Percentiles rank a stretch among this genome's conserved stretches.
These are phyloP conservation scores for Ceratina calcarata DNA, from an alignment of 1,140 invertebrate genomes.

Conservation along the genomic window DNA sequence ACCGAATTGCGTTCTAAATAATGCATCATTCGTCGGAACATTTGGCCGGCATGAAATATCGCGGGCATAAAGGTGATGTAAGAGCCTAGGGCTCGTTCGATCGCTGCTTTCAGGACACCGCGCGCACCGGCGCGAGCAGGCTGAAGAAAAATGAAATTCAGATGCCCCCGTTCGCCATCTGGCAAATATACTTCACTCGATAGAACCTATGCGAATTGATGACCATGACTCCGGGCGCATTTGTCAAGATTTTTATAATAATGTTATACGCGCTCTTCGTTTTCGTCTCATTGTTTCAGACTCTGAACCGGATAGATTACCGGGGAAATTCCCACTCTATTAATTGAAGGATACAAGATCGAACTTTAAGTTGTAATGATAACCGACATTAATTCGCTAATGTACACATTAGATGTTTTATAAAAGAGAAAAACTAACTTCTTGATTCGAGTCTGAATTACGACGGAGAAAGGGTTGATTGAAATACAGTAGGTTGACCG, in stretches of 20 bases:
- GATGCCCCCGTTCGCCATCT: not conserved
- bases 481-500: not conserved
- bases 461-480: not conserved
- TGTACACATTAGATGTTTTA: too few relatives aligned
- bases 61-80: conserved; percentile 63
- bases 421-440: not conserved
- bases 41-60: conserved; percentile 61
- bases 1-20: conserved; percentile 63
- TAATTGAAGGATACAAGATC: too few relatives aligned
- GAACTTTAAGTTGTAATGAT: too few relatives aligned
- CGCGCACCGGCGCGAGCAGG: not conserved
- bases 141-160: conserved; percentile 24
- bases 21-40: conserved; percentile 64
- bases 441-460: not conserved
- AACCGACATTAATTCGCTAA: too few relatives aligned
- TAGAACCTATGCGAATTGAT: conserved; percentile 32
- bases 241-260: too few relatives aligned
- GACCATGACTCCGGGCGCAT: not conserved
- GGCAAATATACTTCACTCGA: conserved; percentile 50
- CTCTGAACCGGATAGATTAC: too few relatives aligned
- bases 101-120: conserved; percentile 29
- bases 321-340: too few relatives aligned
- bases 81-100: conserved; percentile 52
- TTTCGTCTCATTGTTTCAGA: too few relatives aligned
- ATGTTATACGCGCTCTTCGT: too few relatives aligned